Base-by-base conservation (phyloP, 2,113 vertebrate species). In the Romanogobio albipinnatus region DNA sequence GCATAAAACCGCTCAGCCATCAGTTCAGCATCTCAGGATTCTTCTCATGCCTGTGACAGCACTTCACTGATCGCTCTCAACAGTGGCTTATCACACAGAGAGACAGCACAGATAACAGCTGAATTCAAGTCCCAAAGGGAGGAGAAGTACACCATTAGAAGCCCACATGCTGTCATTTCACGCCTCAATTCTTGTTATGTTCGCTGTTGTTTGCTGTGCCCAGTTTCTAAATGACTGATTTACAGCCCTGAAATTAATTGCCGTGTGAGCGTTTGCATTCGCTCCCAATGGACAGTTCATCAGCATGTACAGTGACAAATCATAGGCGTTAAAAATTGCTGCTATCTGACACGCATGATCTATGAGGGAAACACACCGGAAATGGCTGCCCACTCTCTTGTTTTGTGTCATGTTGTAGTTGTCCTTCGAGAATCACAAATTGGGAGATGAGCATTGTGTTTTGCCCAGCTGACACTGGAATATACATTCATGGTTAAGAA, bases 211-310 rank as follows among this genome's bases (percentile, higher is more conserved):
- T 86, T 76, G 51, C 77, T 81, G 76, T 86, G 64, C 76, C 84
- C 81, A 62, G 79, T 86, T 81, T 80, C 68, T 68, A 84, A 80
- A 76, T 76, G 84, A 76, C 84, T 86, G 84, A 86, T 86, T 68
- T 84, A 85, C 84, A 85, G 84, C 49, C 24, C 61, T 74, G 68
- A 86, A 85, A 86, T 88, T 81, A 84, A 88, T 88, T 88, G 81
- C 78, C 62, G 19, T 81, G 78, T 47, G 36, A 62, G 43, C 53
- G 62, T 76, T 61, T 45, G 11, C 75, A 66, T 73, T 53, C 61
- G 15, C 83, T 85, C 86, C 73, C 84, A 3, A 22, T 3, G 73
- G 84, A 85, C 84, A 75, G n/a, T 79, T 83, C 75, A 56, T 88
- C 84, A 79, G 62, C 71, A 70, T 62, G 61, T 56, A 59, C 78